Evolutionary conservation across 2,797 vertebrate species (phyloP), one percentile per base, ranked within the genome.

Genomic region (Huso huso): DNA sequence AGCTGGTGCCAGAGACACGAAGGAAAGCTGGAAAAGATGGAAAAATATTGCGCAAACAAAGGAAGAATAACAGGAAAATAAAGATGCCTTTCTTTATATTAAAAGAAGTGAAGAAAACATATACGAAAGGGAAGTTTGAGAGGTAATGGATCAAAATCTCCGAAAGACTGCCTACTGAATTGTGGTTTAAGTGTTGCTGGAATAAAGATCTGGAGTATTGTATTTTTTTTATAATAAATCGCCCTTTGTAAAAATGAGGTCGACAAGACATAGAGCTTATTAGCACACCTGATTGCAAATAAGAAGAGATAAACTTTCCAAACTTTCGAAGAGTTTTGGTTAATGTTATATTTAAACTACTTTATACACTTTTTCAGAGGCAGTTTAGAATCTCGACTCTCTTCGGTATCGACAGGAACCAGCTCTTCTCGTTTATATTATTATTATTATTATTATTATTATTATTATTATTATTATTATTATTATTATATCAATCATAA

Each of bases 1-100:
- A 76, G 67, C n/a, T 52, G 52, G 13, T 13, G 48, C 6, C 68
- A 66, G 50, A 13, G 66, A 52, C 62, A 61, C 59, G 78, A 62
- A 67, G 74, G 68, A 76, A 76, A 70, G 77, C 71, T 67, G 74
- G 75, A 11, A 68, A 68, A 68, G 61, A 50, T 62, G 66, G 69
- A 70, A 66, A 74, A 71, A 64, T 51, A 37, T 64, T 3, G 58
- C 68, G 71, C 63, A 11, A 63, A 64, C 15, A 6, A 52, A 60
- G 49, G 62, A 23, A 57, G 11, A 52, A 49, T 48, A 37, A 23
- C 11, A 8, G 48, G 48, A 64, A 59, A 59, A 50, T 51, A 48
- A 65, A 18, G 49, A 69, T 65, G 68, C 55, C 62, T 13, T 49
- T 13, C 53, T 49, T 51, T 49, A 62, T 69, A 64, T 10, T 64